phyloP scores from a whole-genome alignment of 2,113 vertebrate species.

The Plectropomus leopardus region DNA sequence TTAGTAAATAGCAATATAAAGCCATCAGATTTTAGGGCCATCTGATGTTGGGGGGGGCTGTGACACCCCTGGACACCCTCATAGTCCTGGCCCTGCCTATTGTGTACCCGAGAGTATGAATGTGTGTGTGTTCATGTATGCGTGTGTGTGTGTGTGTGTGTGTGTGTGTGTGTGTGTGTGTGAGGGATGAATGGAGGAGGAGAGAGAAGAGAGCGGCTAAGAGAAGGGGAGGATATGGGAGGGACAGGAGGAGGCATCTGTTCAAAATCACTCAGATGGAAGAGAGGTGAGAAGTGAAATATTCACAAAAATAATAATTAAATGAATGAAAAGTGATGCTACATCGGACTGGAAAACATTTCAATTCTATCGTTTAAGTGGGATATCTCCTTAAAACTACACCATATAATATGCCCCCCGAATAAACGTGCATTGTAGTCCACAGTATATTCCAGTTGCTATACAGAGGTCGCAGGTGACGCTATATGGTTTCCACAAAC shows the following conservation, averaged over 20 bases:
- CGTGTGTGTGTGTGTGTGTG: conserved; percentile 3
- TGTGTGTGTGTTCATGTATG: neutral
- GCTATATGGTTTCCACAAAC: neutral
- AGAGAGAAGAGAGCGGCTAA: conserved; percentile 1
- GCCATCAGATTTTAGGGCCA: too few relatives aligned
- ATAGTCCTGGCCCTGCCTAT: too few relatives aligned
- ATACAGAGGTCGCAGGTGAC: neutral
- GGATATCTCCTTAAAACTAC: too few relatives aligned
- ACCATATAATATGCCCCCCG: neutral
- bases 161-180: conserved; percentile 11
- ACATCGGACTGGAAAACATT: neutral
- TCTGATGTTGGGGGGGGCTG: too few relatives aligned
- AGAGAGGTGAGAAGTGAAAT: neutral
- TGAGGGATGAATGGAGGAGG: neutral
- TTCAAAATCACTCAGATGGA: neutral
- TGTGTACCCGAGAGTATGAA: too few relatives aligned
- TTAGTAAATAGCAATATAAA: too few relatives aligned
- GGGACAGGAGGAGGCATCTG: neutral
- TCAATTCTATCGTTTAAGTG: too few relatives aligned
- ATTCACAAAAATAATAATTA: neutral
- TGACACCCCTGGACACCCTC: neutral
- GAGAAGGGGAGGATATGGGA: neutral
- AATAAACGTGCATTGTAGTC: neutral
- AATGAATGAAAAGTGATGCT: neutral
- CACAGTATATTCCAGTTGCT: neutral